Base-by-base conservation (phyloP, 2,797 vertebrate genomes). In the Sebastes iracundus region DNA sequence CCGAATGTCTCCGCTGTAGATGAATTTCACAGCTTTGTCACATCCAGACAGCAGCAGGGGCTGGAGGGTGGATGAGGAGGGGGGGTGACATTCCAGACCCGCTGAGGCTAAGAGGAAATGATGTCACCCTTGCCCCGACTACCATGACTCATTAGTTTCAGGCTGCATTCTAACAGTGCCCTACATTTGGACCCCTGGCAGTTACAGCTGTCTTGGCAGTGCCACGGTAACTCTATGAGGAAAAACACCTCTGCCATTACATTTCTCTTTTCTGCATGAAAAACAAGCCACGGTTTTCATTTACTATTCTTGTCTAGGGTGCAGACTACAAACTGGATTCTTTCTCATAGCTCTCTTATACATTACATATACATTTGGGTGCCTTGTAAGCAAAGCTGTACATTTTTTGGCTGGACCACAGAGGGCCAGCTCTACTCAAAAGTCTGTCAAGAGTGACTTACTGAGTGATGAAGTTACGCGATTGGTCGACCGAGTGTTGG, bases 81-180 rank as follows among this genome's bases (percentile, higher is more conserved):
- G 4, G 16, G 55, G 86, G 80, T 85, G 76, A 67, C 81, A 93
- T 93, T 94, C 93, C 93, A 89, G 79, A 84, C 87, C 79, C 49
- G 72, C 79, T 81, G 86, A 81, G 63, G 79, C 74, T 78, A 30
- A 82, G 72, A 81, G 92, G 93, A 94, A 91, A 92, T 93, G 86
- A 94, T 91, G 92, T 94, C 93, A 94, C 53, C 84, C 55, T 77
- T 52, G 70, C 68, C 88, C 82, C 91, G 91, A 90, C 92, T 76
- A 88, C 81, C 77, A 84, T 93, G 92, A 94, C 80, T 90, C 90
- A 93, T 92, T 90, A 81, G 83, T 84, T 87, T 92, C 77, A 81
- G 79, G 23, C 83, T 59, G 75, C 14, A 73, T 76, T 84, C 63
- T 80, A 72, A 76, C 74, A 32, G 66, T 85, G 81, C 46, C 85